A percentile compares a stretch with the other conserved stretches of the same genome.
Evolutionary conservation across 1,140 invertebrate genomes (phyloP).

Genomic region (Drosophila pseudoananassae): DNA sequence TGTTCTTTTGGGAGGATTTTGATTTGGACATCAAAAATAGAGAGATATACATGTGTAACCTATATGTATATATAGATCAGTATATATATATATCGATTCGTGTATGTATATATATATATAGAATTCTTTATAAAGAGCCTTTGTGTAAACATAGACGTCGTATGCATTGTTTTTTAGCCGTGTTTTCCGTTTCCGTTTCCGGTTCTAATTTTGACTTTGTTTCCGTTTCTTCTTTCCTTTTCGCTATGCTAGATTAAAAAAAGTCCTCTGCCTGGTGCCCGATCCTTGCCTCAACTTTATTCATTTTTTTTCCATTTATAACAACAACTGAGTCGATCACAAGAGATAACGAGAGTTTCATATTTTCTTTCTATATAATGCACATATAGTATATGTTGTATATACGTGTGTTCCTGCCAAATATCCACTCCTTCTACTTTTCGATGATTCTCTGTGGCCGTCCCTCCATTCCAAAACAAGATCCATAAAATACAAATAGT

Average conservation of each 20-base stretch:
- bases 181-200: conserved; percentile 18
- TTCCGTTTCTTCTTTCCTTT: conserved; percentile 35
- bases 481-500: conserved; percentile 68
- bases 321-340: conserved; percentile 81
- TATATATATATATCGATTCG: conserved; percentile 23
- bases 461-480: conserved; percentile 20
- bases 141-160: conserved; percentile 25
- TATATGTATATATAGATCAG: conserved; percentile 9
- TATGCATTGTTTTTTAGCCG: conserved; percentile 34
- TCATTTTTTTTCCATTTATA: conserved; percentile 50
- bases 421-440: conserved; percentile 4
- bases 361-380: conserved; percentile 39
- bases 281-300: conserved; percentile 11
- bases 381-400: conserved; percentile 18
- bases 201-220: conserved; percentile 35
- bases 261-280: conserved; percentile 20
- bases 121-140: conserved; percentile 28
- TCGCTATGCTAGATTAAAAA: conserved; percentile 32
- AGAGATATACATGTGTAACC: conserved; percentile 38
- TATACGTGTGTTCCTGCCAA: conserved; percentile 35
- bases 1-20: conserved; percentile 27
- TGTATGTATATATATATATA: conserved; percentile 24
- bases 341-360: conserved; percentile 74
- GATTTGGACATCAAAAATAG: conserved; percentile 58
- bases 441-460: conserved; percentile 29